Evolutionary conservation across 2,113 vertebrate species (phyloP).

Genomic region (Cnemophilus loriae): DNA sequence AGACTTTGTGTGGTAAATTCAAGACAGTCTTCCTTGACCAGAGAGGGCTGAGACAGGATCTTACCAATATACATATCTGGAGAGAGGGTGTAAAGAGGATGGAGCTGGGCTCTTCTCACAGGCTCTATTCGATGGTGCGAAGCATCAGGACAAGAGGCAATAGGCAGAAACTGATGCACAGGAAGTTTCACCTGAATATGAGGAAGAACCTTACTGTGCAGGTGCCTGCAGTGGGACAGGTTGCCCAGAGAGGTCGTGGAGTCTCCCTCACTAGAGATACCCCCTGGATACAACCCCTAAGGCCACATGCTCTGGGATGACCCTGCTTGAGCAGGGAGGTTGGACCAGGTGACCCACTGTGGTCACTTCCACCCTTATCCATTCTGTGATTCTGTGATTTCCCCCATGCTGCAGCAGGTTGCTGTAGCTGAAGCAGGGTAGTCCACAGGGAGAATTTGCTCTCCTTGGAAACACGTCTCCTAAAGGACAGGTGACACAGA

Average conservation of each 20-base stretch:
- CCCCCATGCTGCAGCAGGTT: neutral
- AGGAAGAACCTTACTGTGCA: neutral
- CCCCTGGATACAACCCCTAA: neutral
- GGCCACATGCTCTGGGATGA: neutral
- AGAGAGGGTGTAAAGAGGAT: neutral
- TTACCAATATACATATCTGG: neutral
- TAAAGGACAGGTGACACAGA: neutral
- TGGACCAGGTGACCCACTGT: neutral
- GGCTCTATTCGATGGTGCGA: neutral
- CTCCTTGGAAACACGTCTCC: neutral
- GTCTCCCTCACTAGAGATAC: neutral
- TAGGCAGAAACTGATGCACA: neutral
- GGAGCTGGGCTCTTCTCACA: neutral
- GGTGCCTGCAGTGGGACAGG: neutral
- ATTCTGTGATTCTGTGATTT: neutral
- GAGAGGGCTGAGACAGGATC: neutral
- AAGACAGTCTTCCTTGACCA: neutral
- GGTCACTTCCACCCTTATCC: neutral
- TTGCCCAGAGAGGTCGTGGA: neutral
- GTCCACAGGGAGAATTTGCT: neutral
- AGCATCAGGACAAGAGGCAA: neutral
- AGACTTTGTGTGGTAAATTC: neutral
- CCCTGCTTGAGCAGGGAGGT: neutral
- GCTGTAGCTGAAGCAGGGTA: neutral
- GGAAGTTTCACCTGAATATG: neutral